phyloP scores from a whole-genome alignment of 2,113 vertebrate species.

The Labeo catla region DNA sequence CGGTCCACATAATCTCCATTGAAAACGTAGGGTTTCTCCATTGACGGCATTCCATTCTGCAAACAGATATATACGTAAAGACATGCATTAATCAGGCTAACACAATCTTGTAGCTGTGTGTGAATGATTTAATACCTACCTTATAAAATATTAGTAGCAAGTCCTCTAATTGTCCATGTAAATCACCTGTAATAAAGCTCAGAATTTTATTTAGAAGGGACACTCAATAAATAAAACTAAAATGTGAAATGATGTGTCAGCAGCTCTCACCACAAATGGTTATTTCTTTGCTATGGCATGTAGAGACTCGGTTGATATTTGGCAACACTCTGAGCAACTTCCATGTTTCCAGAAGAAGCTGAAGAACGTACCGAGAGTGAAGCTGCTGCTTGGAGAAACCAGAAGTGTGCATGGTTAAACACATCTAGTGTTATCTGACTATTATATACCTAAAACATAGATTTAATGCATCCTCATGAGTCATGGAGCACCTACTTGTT shows the following conservation, averaged over 20 bases:
- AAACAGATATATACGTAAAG: not conserved
- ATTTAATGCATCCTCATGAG: not conserved
- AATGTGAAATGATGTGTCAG: not conserved
- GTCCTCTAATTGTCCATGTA: constrained; percentile 93
- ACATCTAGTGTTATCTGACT: not conserved
- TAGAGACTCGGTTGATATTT: constrained; percentile 89
- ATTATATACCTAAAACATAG: not conserved
- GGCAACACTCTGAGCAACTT: constrained; percentile 86
- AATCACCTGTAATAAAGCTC: constrained; percentile 80
- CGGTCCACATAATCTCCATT: constrained; percentile 95
- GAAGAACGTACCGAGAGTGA: constrained; percentile 90
- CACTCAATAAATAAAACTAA: not conserved
- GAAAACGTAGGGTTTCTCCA: constrained; percentile 89
- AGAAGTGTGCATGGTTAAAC: not conserved
- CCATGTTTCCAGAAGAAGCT: constrained; percentile 88
- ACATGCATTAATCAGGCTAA: not conserved
- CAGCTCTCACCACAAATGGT: constrained; percentile 86
- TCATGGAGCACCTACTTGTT: constrained; percentile 80
- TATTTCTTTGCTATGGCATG: constrained; percentile 92
- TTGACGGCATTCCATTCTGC: constrained; percentile 91
- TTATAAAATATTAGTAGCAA: constrained; percentile 89
- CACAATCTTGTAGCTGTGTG: not conserved
- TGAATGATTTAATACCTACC: constrained; percentile 62
- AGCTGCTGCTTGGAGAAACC: constrained; percentile 86
- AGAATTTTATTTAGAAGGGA: not conserved